phyloP scores from a whole-genome alignment of 35 echinoderm and acorn worm genomes.

The Nesometra sesokonis region DNA sequence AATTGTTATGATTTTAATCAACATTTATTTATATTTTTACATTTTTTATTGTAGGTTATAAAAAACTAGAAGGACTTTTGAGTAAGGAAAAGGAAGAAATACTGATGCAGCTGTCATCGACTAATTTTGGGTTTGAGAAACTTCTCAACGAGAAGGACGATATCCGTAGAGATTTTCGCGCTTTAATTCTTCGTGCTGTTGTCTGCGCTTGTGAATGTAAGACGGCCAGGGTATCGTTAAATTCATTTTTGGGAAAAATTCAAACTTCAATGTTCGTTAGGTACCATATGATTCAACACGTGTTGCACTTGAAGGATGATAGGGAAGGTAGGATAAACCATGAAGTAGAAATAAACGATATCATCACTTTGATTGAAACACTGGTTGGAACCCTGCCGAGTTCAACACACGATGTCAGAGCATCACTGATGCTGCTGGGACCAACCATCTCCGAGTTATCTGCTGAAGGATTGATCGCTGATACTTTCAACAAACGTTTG shows the following conservation, averaged over 20 bases:
- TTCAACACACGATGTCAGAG: neutral
- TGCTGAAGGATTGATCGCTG: conserved; percentile 7
- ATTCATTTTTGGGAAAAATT: conserved; percentile 3
- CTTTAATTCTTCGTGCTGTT: conserved; percentile 18
- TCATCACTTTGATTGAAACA: neutral
- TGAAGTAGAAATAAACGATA: neutral
- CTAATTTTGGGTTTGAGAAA: conserved; percentile 28
- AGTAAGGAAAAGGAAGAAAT: conserved; percentile 19
- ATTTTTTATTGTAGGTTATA: conserved; percentile 24
- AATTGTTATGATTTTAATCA: no score
- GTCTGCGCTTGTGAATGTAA: conserved; percentile 31
- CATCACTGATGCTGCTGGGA: conserved; percentile 6
- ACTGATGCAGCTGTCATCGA: conserved; percentile 17
- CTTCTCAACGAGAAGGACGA: conserved; percentile 53
- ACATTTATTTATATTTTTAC: no score
- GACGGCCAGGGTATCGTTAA: conserved; percentile 29
- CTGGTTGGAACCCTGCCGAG: neutral
- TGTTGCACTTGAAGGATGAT: neutral
- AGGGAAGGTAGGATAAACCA: neutral
- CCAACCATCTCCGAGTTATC: conserved; percentile 6
- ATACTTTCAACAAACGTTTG: neutral
- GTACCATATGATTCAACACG: conserved; percentile 24
- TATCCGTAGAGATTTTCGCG: conserved; percentile 58
- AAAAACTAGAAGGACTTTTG: conserved; percentile 23
- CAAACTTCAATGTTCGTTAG: conserved; percentile 31